Percentiles rank a stretch among this genome's conserved stretches.
phyloP scores from a whole-genome alignment of 2,113 vertebrate genomes.

The Bufo gargarizans region DNA sequence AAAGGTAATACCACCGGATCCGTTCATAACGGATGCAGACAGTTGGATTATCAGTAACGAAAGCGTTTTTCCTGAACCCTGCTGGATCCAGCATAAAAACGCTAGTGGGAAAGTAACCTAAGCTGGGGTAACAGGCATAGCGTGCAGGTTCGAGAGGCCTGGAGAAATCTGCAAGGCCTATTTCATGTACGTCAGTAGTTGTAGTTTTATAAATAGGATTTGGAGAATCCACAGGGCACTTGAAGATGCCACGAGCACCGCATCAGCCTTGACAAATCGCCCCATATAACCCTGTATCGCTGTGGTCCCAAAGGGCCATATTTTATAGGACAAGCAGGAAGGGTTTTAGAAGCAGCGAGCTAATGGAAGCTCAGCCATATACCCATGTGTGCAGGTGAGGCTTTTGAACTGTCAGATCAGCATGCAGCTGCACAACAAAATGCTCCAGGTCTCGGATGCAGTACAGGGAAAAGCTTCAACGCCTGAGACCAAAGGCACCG shows the following conservation, averaged over 20 bases:
- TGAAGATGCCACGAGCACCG: background rate
- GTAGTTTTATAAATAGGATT: background rate
- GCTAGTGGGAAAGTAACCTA: too few species aligned
- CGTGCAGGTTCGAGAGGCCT: background rate
- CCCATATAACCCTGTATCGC: background rate
- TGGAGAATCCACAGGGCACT: background rate
- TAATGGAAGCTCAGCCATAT: conserved; percentile 20
- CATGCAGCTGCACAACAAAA: conserved; percentile 26
- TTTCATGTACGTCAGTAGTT: background rate
- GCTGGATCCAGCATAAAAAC: too few species aligned
- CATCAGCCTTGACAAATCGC: background rate
- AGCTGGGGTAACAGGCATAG: too few species aligned
- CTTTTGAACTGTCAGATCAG: conserved; percentile 43
- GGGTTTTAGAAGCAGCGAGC: background rate
- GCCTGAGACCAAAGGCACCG: background rate
- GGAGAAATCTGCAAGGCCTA: background rate
- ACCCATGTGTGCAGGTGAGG: conserved; percentile 23
- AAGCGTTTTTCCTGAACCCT: too few species aligned
- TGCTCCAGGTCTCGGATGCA: conserved; percentile 12
- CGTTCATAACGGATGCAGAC: too few species aligned
- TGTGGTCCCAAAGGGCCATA: conserved; percentile 5
- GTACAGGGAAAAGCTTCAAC: conserved; percentile 1
- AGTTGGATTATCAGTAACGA: too few species aligned
- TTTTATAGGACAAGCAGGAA: conserved; percentile 17
- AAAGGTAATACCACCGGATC: too few species aligned